Percentiles rank a stretch among this genome's conserved stretches.
phyloP scores from a whole-genome alignment of 2,888 invertebrate species.

The Eurytoma californica region DNA sequence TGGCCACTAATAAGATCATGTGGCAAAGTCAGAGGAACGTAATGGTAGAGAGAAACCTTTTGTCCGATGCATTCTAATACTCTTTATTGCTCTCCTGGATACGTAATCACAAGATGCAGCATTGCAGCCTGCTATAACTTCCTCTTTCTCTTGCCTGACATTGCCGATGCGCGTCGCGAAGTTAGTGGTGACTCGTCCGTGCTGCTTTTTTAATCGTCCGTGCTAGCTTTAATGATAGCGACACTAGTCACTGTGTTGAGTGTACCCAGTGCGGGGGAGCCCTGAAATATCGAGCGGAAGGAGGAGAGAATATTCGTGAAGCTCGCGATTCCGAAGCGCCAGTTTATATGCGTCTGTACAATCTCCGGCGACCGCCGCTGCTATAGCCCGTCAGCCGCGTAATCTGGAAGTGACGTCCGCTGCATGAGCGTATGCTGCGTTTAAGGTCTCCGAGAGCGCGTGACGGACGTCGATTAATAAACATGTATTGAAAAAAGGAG shows the following conservation, averaged over 20 bases:
- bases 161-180: background rate
- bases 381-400: slow-evolving; percentile 12
- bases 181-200: background rate
- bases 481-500: no score
- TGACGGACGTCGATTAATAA: slow-evolving; percentile 5
- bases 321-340: background rate
- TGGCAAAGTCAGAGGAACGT: background rate
- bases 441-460: slow-evolving; percentile 1
- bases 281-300: background rate
- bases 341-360: slow-evolving; percentile 14
- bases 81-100: slow-evolving; percentile 5
- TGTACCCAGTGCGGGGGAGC: no score
- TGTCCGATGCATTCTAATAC: slow-evolving; percentile 8
- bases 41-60: slow-evolving; percentile 4
- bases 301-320: slow-evolving; percentile 14
- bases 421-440: background rate
- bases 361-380: slow-evolving; percentile 12
- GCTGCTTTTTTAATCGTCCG: no score
- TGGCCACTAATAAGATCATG: background rate
- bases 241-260: background rate
- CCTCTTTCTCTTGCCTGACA: background rate
- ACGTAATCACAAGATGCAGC: slow-evolving; percentile 6
- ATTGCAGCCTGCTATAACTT: background rate
- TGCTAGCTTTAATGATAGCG: no score
- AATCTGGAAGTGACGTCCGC: slow-evolving; percentile 39